Percentiles rank a stretch among this genome's conserved stretches.
Conservation (phyloP, 2,797 vertebrate genomes). For the Molossus molossus region DNA sequence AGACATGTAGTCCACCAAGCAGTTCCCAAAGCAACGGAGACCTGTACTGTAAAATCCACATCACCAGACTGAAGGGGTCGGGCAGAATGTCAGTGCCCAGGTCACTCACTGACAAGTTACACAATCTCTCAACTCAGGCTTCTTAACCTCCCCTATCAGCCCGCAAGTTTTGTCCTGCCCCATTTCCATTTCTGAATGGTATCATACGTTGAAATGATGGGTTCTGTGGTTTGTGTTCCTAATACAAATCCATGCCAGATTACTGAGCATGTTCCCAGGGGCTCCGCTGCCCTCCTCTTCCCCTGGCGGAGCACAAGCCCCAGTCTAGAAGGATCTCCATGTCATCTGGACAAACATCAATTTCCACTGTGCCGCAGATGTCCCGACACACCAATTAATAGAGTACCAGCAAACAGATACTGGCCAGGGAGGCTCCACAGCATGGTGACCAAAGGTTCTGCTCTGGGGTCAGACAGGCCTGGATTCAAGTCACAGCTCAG, state of each 20-base stretch:
- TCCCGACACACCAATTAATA: conserved; percentile 82
- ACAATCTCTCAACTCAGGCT: rapidly evolving
- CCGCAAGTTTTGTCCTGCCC: neutral
- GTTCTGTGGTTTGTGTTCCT: conserved; percentile 31
- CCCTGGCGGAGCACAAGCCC: neutral
- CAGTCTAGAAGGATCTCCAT: neutral
- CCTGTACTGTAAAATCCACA: neutral
- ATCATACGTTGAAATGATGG: neutral
- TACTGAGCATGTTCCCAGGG: conserved; percentile 38
- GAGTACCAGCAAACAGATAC: conserved; percentile 64
- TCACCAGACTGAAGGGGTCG: neutral
- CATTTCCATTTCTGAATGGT: neutral
- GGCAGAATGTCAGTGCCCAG: rapidly evolving
- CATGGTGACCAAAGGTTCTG: neutral
- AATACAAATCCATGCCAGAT: conserved; percentile 54
- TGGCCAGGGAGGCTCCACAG: conserved; percentile 63
- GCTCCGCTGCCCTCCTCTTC: neutral
- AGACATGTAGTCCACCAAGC: neutral
- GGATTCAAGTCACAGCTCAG: neutral
- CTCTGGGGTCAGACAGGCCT: neutral
- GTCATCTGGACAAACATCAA: conserved; percentile 78
- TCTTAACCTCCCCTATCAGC: neutral
- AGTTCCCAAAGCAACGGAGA: neutral
- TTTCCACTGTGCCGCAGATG: conserved; percentile 78
- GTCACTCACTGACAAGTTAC: neutral